These are phyloP conservation scores for Rhipidura dahli DNA, from an alignment of 2,113 vertebrate species.

Conservation along the genomic window DNA sequence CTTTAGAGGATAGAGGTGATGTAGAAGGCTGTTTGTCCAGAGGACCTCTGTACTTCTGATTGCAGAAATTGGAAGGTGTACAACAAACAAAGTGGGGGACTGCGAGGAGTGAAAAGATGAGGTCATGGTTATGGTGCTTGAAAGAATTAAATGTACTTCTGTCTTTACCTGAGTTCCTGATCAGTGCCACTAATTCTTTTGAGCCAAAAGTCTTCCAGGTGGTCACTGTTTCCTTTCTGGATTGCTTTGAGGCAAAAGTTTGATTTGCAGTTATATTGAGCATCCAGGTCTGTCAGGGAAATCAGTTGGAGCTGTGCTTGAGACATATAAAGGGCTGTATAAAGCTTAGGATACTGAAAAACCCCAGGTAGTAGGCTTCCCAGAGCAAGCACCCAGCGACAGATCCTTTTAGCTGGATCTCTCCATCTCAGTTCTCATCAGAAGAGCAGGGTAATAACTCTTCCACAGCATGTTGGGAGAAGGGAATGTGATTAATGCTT, in stretches of 20 bases:
- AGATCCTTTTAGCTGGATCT: constrained; percentile 28
- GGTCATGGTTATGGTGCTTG: background rate
- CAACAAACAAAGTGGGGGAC: fast-evolving
- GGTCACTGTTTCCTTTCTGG: background rate
- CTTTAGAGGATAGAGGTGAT: constrained; percentile 5
- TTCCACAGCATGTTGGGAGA: background rate
- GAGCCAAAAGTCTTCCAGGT: background rate
- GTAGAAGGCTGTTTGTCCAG: constrained; percentile 6
- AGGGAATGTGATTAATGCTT: constrained; percentile 5
- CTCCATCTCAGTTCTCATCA: background rate
- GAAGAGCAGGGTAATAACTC: background rate
- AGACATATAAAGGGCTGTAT: background rate
- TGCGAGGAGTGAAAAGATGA: background rate
- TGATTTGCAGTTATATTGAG: background rate
- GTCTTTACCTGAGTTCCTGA: background rate
- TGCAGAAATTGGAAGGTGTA: background rate
- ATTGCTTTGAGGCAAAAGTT: background rate
- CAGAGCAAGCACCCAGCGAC: background rate
- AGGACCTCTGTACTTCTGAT: background rate
- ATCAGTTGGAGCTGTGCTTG: background rate
- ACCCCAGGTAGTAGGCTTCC: background rate
- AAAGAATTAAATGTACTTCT: background rate
- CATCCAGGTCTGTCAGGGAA: background rate
- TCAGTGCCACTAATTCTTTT: background rate
- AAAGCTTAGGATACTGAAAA: background rate